Base-by-base conservation (phyloP, 2,113 vertebrate species). In the Narcine bancroftii region DNA sequence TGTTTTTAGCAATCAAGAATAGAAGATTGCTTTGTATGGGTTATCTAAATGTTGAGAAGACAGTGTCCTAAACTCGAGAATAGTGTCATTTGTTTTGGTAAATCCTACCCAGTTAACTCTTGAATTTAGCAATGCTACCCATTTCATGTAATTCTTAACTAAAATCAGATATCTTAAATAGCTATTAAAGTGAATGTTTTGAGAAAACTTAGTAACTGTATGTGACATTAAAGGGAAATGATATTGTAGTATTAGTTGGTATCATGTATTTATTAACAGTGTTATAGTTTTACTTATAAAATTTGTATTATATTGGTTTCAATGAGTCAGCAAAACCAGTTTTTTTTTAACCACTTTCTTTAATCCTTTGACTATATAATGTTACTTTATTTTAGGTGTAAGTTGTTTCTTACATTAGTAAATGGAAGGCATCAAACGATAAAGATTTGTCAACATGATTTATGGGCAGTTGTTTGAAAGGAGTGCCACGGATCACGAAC, bases 381-480 rank as follows among this genome's bases (percentile, higher is more conserved):
- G 45, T 66, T 65, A 39, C 21, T 91, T 39, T 91, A 45, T 91
- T 91, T 69, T 91, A 91, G 89, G 89, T 69, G 21, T 91, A 33
- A 91, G 13, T 0, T 47, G 89, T 45, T 39, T 29, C 42, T 47
- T 69, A 69, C 4, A 69, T 11, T 17, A 69, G 42, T 91, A 91
- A 91, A 91, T 91, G 89, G 63, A 91, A 69, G 60, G 24, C 29
- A 69, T 63, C 45, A 91, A 65, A 39, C 26, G 89, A 45, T 91
- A 71, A 91, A 39, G 89, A 91, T 42, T 91, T 42, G 63, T 33
- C 89, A 65, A 47, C 95, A 99, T 98, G 99, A 97, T 98, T 95
- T 98, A 97, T 93, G 97, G 98, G 93, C 96, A 98, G 95, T 95
- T 97, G 93, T 96, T 98, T 92, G 97, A 93, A 94, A 96, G 92